Evolutionary conservation across 1,140 invertebrate genomes (phyloP).

Genomic region (Drosophila kohkoa): DNA sequence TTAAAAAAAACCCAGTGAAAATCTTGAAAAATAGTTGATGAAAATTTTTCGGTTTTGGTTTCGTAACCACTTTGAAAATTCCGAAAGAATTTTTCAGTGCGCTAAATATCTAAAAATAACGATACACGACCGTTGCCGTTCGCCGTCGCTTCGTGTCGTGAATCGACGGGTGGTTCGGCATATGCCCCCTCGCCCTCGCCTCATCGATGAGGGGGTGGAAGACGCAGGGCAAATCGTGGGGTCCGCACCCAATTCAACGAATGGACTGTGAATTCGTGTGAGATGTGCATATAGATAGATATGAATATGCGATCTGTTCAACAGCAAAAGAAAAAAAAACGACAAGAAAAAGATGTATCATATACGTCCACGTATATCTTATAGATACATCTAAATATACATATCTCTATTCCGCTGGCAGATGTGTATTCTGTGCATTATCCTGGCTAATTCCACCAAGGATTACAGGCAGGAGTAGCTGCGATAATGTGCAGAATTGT

Average conservation of each 20-base stretch:
- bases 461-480: slow-evolving; percentile 43
- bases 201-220: background rate
- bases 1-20: slow-evolving; percentile 44
- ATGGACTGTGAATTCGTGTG: slow-evolving; percentile 74
- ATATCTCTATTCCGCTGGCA: background rate
- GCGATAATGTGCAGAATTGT: slow-evolving; percentile 39
- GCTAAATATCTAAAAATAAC: slow-evolving; percentile 84
- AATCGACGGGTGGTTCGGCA: slow-evolving; percentile 45
- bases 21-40: slow-evolving; percentile 60
- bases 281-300: slow-evolving; percentile 57
- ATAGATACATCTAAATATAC: slow-evolving; percentile 38
- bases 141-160: slow-evolving; percentile 54
- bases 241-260: slow-evolving; percentile 80
- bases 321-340: too few relatives aligned
- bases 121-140: slow-evolving; percentile 46
- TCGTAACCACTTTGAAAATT: slow-evolving; percentile 82
- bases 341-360: slow-evolving; percentile 16
- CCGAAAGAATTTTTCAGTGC: slow-evolving; percentile 81
- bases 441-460: slow-evolving; percentile 57
- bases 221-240: slow-evolving; percentile 48
- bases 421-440: slow-evolving; percentile 49
- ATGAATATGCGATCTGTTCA: slow-evolving; percentile 39
- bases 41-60: slow-evolving; percentile 71
- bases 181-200: background rate
- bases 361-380: slow-evolving; percentile 36